phyloP scores from a whole-genome alignment of 2,797 vertebrate species.

The Numenius phaeopus region DNA sequence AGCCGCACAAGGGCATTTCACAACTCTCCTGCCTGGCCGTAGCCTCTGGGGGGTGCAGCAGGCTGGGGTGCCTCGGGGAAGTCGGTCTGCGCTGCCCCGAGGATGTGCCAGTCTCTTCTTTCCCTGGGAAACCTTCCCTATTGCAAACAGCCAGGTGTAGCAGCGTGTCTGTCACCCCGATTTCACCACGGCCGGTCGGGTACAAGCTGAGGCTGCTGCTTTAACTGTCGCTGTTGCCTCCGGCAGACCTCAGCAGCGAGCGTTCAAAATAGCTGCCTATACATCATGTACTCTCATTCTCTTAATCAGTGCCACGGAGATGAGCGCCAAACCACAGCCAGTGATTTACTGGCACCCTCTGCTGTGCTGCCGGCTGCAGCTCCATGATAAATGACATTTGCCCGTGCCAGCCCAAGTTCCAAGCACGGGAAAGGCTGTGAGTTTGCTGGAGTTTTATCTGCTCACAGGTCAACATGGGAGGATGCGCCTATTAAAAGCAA shows the following conservation, averaged over 20 bases:
- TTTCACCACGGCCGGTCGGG: rapidly evolving
- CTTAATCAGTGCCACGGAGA: neutral
- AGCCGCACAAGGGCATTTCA: neutral
- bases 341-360: neutral
- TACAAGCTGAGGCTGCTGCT: neutral
- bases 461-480: rapidly evolving
- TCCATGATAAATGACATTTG: neutral
- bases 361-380: neutral
- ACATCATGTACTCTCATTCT: neutral
- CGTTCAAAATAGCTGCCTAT: neutral
- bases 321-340: neutral
- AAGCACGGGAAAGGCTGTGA: rapidly evolving
- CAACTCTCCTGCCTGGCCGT: neutral
- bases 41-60: neutral
- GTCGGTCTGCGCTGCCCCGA: neutral
- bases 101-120: neutral
- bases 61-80: neutral
- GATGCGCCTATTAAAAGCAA: neutral
- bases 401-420: neutral
- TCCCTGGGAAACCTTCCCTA: neutral
- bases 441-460: neutral
- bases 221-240: neutral
- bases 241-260: neutral
- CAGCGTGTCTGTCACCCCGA: neutral
- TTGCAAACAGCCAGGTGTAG: neutral